Conservation (phyloP, 2,797 vertebrate genomes). For the Microctenopoma steveboyesi region DNA sequence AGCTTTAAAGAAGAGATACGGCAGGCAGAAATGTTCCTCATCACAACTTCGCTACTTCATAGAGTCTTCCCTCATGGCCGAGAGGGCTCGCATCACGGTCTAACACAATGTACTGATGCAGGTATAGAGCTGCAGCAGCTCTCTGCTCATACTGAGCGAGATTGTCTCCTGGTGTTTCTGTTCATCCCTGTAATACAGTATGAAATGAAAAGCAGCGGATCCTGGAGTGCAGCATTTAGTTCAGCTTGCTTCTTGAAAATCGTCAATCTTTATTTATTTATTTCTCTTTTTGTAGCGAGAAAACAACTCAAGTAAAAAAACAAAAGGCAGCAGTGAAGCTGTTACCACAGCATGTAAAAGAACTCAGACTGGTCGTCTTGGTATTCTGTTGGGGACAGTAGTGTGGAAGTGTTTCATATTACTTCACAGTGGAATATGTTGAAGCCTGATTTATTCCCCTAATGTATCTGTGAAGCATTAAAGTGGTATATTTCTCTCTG, state of each 20-base stretch:
- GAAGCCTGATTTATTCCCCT: too few relatives aligned
- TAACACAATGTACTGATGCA: conserved; percentile 2
- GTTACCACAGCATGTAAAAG: not conserved
- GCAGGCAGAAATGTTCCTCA: conserved; percentile 15
- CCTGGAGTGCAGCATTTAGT: conserved; percentile 10
- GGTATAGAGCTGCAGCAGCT: conserved; percentile 11
- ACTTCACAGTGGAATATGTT: too few relatives aligned
- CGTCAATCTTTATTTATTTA: conserved; percentile 6
- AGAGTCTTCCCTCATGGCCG: not conserved
- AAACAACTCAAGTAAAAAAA: conserved; percentile 8
- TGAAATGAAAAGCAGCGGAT: conserved; percentile 26
- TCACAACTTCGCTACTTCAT: conserved; percentile 18
- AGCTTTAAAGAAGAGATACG: conserved; percentile 20
- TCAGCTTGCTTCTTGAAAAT: conserved; percentile 14
- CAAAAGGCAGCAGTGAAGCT: not conserved
- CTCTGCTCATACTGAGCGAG: conserved; percentile 10
- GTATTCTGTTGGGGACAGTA: not conserved
- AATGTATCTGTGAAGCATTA: too few relatives aligned
- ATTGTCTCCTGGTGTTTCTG: conserved; percentile 15
- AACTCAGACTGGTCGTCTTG: not conserved
- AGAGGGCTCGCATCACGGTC: conserved; percentile 13
- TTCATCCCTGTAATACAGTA: conserved; percentile 21
- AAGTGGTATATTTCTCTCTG: not conserved
- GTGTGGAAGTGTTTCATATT: too few relatives aligned
- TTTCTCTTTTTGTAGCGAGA: conserved; percentile 4